A percentile compares a stretch with the other conserved stretches of the same genome.
Evolutionary conservation across 2,888 invertebrate species (phyloP).

Genomic region (Mesochorus sp.): DNA sequence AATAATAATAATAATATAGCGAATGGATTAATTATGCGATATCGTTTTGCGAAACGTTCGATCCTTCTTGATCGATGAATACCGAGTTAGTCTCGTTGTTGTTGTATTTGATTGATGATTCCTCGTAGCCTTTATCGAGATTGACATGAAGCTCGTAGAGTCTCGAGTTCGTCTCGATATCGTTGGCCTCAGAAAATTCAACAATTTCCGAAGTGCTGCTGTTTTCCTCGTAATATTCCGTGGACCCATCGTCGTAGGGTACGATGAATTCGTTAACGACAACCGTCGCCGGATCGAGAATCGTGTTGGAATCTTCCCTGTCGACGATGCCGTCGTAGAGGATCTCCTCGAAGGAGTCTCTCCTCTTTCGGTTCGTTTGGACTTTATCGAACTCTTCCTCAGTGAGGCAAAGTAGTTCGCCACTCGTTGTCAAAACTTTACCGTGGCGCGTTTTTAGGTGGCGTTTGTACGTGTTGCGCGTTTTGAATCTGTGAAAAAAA

Average conservation of each 20-base stretch:
- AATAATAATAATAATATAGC: background rate
- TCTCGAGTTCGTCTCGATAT: background rate
- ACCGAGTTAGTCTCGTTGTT: background rate
- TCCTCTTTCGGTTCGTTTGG: constrained; percentile 77
- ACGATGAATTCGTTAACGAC: background rate
- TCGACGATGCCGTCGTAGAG: constrained; percentile 42
- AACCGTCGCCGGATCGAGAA: background rate
- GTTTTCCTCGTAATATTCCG: background rate
- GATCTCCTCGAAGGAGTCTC: constrained; percentile 40
- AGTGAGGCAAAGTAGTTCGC: constrained; percentile 81
- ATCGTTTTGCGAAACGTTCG: constrained; percentile 59
- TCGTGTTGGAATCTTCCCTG: constrained; percentile 20
- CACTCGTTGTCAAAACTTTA: constrained; percentile 83
- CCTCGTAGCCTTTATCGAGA: background rate
- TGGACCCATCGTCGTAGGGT: background rate
- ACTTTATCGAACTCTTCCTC: constrained; percentile 83
- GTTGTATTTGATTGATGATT: background rate
- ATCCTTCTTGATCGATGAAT: constrained; percentile 64
- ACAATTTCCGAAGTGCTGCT: background rate
- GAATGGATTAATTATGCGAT: constrained; percentile 37
- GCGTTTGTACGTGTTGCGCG: constrained; percentile 85
- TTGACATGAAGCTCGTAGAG: background rate
- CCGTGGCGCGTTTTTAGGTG: constrained; percentile 85
- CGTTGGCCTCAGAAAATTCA: background rate
- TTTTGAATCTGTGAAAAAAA: constrained; percentile 82